phyloP scores from a whole-genome alignment of 2,113 vertebrate genomes.

The Calidris pygmaea region DNA sequence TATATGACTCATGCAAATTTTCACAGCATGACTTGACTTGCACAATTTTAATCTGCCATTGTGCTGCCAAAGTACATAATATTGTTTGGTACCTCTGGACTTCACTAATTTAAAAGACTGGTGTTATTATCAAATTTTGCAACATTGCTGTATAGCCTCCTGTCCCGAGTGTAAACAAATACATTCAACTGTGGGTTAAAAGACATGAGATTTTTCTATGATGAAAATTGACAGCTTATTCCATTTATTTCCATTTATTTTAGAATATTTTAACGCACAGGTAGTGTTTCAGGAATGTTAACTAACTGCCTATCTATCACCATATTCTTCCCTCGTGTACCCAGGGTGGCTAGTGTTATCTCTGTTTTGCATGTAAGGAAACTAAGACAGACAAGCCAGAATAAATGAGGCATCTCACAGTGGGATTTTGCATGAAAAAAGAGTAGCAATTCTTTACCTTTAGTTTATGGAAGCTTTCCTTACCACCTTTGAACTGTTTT shows the following conservation, averaged over 20 bases:
- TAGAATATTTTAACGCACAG: not conserved
- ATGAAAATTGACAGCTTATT: not conserved
- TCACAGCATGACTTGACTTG: not conserved
- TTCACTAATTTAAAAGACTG: not conserved
- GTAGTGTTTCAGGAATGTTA: not conserved
- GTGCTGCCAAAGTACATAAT: not conserved
- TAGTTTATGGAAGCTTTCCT: not conserved
- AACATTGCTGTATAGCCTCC: not conserved
- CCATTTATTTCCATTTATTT: conserved; percentile 2
- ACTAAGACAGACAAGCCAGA: not conserved
- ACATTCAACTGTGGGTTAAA: not conserved
- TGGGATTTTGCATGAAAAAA: not conserved
- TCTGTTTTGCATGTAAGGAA: conserved; percentile 18
- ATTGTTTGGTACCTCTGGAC: not conserved
- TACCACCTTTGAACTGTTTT: not conserved
- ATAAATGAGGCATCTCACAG: conserved; percentile 21
- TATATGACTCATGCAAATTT: conserved; percentile 11
- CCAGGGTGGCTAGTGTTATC: not conserved
- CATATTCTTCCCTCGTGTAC: not conserved
- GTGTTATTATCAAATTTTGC: not conserved
- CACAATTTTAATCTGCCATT: not conserved
- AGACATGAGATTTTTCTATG: not conserved
- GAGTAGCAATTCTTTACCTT: not conserved
- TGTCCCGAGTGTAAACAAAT: not conserved
- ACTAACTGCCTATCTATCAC: not conserved